phyloP scores from a whole-genome alignment of 92 coral and sea anemone genomes.

The Chrysogorgia sp. region DNA sequence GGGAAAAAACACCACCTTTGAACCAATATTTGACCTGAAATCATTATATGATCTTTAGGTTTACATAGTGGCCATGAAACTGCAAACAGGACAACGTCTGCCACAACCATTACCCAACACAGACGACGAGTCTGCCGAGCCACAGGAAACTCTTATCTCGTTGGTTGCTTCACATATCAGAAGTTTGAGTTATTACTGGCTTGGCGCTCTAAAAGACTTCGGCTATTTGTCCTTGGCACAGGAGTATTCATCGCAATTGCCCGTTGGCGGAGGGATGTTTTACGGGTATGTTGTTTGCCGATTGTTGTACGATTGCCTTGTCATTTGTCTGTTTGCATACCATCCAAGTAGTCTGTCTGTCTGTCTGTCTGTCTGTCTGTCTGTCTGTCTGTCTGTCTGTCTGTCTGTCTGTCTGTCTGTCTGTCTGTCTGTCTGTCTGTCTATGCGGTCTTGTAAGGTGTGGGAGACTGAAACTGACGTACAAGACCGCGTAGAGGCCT shows the following conservation, averaged over 20 bases:
- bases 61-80: slow-evolving; percentile 97
- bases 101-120: slow-evolving; percentile 54
- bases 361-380: background rate
- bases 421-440: background rate
- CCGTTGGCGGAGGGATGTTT: slow-evolving; percentile 94
- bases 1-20: too few species aligned
- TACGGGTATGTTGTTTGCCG: slow-evolving; percentile 66
- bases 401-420: background rate
- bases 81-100: slow-evolving; percentile 52
- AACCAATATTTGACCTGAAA: too few species aligned
- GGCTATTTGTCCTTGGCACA: slow-evolving; percentile 87
- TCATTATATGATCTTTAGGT: slow-evolving; percentile 58
- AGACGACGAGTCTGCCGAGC: slow-evolving; percentile 75
- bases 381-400: background rate
- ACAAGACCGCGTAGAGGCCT: too few species aligned
- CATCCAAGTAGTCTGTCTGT: background rate
- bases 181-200: slow-evolving; percentile 92
- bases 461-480: too few species aligned
- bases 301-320: background rate
- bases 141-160: slow-evolving; percentile 85
- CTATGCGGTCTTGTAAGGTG: too few species aligned
- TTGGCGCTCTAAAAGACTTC: slow-evolving; percentile 98
- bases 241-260: slow-evolving; percentile 90
- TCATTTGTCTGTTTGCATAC: background rate
- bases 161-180: slow-evolving; percentile 92